Evolutionary conservation across 1,140 invertebrate species (phyloP).

Genomic region (Arctopsyche grandis): DNA sequence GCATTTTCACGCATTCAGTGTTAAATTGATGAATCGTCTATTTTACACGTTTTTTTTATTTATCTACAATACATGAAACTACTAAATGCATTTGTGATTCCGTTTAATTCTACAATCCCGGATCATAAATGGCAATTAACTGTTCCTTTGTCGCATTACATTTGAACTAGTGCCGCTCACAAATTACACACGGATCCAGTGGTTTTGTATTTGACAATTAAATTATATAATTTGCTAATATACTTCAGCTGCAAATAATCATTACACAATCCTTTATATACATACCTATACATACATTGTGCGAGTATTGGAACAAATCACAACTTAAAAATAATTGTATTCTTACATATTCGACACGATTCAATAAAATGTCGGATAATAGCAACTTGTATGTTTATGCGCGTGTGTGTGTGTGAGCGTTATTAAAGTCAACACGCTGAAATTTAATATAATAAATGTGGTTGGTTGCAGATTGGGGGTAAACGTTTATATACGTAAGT

Average conservation of each 20-base stretch:
- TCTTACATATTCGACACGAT: too few relatives aligned
- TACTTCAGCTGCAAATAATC: too few relatives aligned
- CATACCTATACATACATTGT: too few relatives aligned
- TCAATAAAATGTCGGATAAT: background rate
- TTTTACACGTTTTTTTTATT: background rate
- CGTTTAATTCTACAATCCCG: background rate
- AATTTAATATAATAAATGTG: slow-evolving; percentile 23
- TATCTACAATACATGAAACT: background rate
- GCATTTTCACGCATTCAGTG: too few relatives aligned
- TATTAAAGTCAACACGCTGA: background rate
- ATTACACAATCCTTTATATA: too few relatives aligned
- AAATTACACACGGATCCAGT: background rate
- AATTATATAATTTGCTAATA: too few relatives aligned
- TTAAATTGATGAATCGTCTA: too few relatives aligned
- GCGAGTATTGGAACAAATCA: too few relatives aligned
- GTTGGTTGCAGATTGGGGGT: slow-evolving; percentile 4
- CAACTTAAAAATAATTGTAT: too few relatives aligned
- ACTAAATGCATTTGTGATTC: background rate
- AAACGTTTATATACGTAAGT: slow-evolving; percentile 26
- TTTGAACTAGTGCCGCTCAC: background rate
- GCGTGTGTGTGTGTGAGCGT: background rate
- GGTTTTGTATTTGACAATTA: too few relatives aligned
- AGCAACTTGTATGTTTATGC: background rate
- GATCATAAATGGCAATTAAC: background rate
- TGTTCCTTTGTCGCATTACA: background rate